Evolutionary conservation across 2,888 invertebrate genomes (phyloP).

Genomic region (Brachyptera risi): DNA sequence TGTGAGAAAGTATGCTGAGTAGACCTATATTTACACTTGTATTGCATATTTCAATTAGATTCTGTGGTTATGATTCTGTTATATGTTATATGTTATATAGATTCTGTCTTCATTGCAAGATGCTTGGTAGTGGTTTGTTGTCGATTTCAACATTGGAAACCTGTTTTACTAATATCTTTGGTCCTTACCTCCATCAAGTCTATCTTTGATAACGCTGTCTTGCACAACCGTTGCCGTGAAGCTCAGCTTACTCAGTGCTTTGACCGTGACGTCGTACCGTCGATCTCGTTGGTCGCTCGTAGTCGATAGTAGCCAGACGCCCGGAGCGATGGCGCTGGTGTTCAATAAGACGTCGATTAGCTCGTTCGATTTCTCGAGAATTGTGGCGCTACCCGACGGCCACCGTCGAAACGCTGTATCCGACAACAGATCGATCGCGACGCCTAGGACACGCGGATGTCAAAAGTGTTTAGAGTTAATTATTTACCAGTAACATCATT

Average conservation of each 20-base stretch:
- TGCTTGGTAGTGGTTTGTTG: no score
- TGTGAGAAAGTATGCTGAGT: no score
- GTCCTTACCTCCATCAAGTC: no score
- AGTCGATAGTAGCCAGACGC: constrained; percentile 21
- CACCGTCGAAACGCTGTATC: constrained; percentile 1
- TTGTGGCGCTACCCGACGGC: neutral
- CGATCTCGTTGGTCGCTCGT: neutral
- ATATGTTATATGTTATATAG: no score
- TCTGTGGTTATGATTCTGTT: no score
- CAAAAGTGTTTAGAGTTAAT: neutral
- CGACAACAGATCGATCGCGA: constrained; percentile 23
- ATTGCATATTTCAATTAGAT: no score
- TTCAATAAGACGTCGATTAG: constrained; percentile 21
- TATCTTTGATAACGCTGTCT: no score
- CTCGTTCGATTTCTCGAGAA: neutral
- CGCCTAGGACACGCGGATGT: constrained; percentile 11
- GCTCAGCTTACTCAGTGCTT: constrained; percentile 11
- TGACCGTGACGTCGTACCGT: constrained; percentile 24
- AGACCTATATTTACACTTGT: no score
- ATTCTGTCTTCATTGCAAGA: no score
- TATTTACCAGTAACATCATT: no score
- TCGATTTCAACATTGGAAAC: no score
- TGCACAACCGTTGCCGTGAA: neutral
- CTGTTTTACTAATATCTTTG: no score
- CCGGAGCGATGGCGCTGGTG: constrained; percentile 25